A percentile compares a stretch with the other conserved stretches of the same genome.
phyloP scores from a whole-genome alignment of 2,113 vertebrate species.

The Siniperca chuatsi region DNA sequence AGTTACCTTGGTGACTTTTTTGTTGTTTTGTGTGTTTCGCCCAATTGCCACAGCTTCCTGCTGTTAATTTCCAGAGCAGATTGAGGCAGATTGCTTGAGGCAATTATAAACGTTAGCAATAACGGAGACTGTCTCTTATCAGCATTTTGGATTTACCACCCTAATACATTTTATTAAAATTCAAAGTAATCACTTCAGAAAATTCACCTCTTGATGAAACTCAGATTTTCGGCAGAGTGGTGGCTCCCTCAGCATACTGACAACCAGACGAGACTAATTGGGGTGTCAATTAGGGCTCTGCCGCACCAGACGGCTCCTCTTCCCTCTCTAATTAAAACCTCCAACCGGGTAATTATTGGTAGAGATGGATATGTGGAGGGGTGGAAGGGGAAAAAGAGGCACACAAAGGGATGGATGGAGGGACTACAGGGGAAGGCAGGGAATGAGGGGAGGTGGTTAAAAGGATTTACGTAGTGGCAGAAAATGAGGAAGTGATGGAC shows the following conservation, averaged over 20 bases:
- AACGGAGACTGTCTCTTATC: constrained; percentile 12
- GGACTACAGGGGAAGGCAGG: background rate
- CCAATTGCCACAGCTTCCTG: constrained; percentile 45
- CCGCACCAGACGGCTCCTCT: constrained; percentile 42
- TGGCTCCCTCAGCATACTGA: constrained; percentile 26
- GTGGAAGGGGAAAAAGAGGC: background rate
- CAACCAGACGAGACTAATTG: constrained; percentile 60
- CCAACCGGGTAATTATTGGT: constrained; percentile 60
- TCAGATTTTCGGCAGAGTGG: constrained; percentile 44
- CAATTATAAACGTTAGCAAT: constrained; percentile 51
- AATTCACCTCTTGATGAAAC: constrained; percentile 59
- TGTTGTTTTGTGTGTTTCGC: constrained; percentile 42
- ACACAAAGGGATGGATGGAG: constrained; percentile 33
- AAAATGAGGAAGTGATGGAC: constrained; percentile 24
- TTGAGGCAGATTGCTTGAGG: constrained; percentile 55
- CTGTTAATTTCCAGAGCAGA: constrained; percentile 63
- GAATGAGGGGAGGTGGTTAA: background rate
- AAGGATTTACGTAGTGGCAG: constrained; percentile 3
- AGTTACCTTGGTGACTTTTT: constrained; percentile 63
- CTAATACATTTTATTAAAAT: constrained; percentile 46
- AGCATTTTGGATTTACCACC: constrained; percentile 41
- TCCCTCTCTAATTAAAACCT: constrained; percentile 70
- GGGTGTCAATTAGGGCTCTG: constrained; percentile 71
- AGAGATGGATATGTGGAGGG: constrained; percentile 27
- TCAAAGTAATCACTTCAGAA: constrained; percentile 60